phyloP scores from a whole-genome alignment of 1,140 invertebrate genomes.

The Ips nitidus region DNA sequence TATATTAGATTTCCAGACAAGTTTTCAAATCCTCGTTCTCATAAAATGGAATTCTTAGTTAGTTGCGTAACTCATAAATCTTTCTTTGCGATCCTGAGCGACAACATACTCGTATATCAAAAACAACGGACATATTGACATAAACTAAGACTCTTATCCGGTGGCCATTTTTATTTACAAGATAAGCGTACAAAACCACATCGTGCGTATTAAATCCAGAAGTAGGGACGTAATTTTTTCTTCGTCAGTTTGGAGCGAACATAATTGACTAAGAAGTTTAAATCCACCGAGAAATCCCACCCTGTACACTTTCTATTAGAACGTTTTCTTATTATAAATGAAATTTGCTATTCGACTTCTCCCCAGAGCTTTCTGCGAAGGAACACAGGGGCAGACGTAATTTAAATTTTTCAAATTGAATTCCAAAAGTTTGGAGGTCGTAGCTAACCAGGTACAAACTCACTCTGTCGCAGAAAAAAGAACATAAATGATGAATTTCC shows the following conservation, averaged over 20 bases:
- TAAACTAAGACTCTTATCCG: conserved; percentile 14
- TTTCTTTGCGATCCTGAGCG: conserved; percentile 10
- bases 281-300: conserved; percentile 10
- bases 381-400: conserved; percentile 38
- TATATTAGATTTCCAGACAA: too few relatives aligned
- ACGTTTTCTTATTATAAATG: conserved; percentile 36
- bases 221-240: background rate
- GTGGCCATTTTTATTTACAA: conserved; percentile 19
- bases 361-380: conserved; percentile 19
- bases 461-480: conserved; percentile 21
- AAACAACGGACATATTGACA: conserved; percentile 12
- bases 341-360: conserved; percentile 36
- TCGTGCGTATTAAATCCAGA: background rate
- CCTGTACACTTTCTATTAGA: conserved; percentile 31
- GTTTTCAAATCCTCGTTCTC: background rate
- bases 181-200: conserved; percentile 7
- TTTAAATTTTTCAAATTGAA: conserved; percentile 42
- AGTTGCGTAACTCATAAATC: conserved; percentile 13
- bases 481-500: conserved; percentile 29
- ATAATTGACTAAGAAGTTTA: background rate
- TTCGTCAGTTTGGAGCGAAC: background rate
- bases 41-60: conserved; percentile 14
- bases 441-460: conserved; percentile 26
- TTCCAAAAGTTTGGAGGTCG: conserved; percentile 39
- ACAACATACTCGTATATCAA: conserved; percentile 11